Evolutionary conservation across 2,888 invertebrate species (phyloP), one percentile per base, ranked within the genome.

Genomic region (Drosophila pseudotalamancana): DNA sequence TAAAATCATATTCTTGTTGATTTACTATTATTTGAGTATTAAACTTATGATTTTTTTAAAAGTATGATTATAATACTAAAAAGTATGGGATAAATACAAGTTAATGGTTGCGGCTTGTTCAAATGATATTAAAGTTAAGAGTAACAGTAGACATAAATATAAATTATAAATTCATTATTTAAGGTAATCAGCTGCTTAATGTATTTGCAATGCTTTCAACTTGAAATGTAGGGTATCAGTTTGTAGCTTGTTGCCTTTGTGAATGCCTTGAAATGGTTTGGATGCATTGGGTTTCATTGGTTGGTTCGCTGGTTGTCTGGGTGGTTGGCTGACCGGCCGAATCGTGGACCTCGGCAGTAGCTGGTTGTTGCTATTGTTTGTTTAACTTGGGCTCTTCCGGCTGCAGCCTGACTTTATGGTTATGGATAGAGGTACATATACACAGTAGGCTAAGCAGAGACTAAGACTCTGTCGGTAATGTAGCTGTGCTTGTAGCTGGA

Each of bases 341-440:
- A 5, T 21, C 12, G 35, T 48, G 48, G 48, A 48, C 25, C 46
- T 53, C 45, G 12, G 23, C 29, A 32, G 48, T 40, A 42, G 54
- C 51, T 40, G 45, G 68, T 57, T 70, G 66, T 56, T 71, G 53
- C 63, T 73, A 81, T 81, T 81, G 85, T 81, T 81, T 81, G 82
- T 82, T 81, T 85, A 78, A 85, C 69, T 46, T 53, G 69, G 64
- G 43, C 73, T 76, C 73, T 78, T 84, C 70, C 84, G 84, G 81
- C 82, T 69, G 70, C 49, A 54, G 50, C 14, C 51, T 54, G 66
- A 68, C 78, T 84, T 81, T 81, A 84, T 81, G 79, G 81, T 81
- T 81, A 81, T 81, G 81, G 81, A 70, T 76, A 78, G 74, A 69
- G 73, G 66, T 65, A 71, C 72, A 63, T 50, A 63, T 50, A 69